phyloP scores from a whole-genome alignment of 2,888 invertebrate species.

The Panopea generosa region DNA sequence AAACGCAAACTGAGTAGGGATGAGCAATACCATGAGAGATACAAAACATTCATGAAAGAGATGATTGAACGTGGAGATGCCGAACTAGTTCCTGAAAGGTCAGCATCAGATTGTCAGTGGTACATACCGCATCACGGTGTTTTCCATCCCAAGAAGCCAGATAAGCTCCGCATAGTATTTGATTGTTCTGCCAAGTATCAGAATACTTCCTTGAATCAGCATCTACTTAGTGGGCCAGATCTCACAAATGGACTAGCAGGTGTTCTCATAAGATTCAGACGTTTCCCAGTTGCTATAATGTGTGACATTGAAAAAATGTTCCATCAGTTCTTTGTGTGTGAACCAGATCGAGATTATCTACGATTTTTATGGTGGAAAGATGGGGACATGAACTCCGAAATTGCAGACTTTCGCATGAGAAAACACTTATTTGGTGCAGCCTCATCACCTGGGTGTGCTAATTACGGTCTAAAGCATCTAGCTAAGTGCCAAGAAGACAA shows the following conservation, averaged over 20 bases:
- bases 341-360: slow-evolving; percentile 44
- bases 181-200: slow-evolving; percentile 51
- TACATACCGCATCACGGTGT: too few species aligned
- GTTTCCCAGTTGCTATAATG: slow-evolving; percentile 42
- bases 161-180: slow-evolving; percentile 52
- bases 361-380: slow-evolving; percentile 64
- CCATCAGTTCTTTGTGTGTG: slow-evolving; percentile 48
- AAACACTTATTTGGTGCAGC: slow-evolving; percentile 58
- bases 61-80: slow-evolving; percentile 22
- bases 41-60: slow-evolving; percentile 34
- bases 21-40: slow-evolving; percentile 12
- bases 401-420: slow-evolving; percentile 51
- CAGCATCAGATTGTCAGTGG: too few species aligned
- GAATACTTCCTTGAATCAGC: slow-evolving; percentile 52
- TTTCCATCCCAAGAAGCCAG: too few species aligned
- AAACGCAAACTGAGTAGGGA: slow-evolving; percentile 12
- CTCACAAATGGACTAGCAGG: slow-evolving; percentile 60
- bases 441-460: slow-evolving; percentile 60
- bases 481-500: slow-evolving; percentile 27
- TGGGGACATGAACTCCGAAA: slow-evolving; percentile 22
- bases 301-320: slow-evolving; percentile 62
- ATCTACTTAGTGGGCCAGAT: slow-evolving; percentile 62
- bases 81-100: slow-evolving; percentile 13
- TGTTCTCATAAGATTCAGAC: slow-evolving; percentile 54
- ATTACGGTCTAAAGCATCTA: slow-evolving; percentile 47